A percentile compares a stretch with the other conserved stretches of the same genome.
Conservation (phyloP, 2,113 vertebrate species). For the Ammospiza nelsoni region DNA sequence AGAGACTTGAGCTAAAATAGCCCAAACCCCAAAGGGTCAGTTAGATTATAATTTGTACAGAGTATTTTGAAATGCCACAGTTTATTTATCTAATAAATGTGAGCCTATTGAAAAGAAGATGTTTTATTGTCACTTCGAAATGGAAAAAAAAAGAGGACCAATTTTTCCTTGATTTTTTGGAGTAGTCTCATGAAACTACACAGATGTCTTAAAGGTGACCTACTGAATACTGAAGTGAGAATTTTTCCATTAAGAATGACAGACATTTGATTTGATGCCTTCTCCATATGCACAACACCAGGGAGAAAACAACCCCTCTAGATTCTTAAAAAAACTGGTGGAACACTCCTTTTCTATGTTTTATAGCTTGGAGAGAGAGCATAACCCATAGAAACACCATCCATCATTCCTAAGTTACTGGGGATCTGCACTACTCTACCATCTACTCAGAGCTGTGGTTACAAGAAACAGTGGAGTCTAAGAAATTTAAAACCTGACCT, state of each 20-base stretch:
- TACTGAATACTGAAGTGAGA: neutral
- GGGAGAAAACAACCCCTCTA: neutral
- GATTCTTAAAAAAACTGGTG: neutral
- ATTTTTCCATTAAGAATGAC: neutral
- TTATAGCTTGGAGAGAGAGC: neutral
- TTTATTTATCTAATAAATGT: slow-evolving; percentile 19
- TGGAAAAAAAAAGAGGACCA: neutral
- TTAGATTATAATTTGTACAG: neutral
- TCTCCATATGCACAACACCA: neutral
- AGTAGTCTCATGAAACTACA: neutral
- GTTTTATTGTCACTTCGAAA: slow-evolving; percentile 3
- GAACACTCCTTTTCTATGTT: neutral
- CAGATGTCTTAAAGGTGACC: neutral
- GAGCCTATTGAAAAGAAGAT: neutral
- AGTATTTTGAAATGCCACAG: neutral
- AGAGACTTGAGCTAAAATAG: neutral
- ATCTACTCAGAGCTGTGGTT: neutral
- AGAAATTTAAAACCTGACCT: slow-evolving; percentile 29
- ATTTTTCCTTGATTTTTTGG: neutral
- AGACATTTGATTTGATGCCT: neutral
- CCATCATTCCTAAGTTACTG: neutral
- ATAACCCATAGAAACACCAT: slow-evolving; percentile 15
- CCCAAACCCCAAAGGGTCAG: neutral
- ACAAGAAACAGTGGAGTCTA: slow-evolving; percentile 7
- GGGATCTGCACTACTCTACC: neutral